Evolutionary conservation across 2,797 vertebrate species (phyloP), one percentile per base, ranked within the genome.

Genomic region (Sebastes vulpes): DNA sequence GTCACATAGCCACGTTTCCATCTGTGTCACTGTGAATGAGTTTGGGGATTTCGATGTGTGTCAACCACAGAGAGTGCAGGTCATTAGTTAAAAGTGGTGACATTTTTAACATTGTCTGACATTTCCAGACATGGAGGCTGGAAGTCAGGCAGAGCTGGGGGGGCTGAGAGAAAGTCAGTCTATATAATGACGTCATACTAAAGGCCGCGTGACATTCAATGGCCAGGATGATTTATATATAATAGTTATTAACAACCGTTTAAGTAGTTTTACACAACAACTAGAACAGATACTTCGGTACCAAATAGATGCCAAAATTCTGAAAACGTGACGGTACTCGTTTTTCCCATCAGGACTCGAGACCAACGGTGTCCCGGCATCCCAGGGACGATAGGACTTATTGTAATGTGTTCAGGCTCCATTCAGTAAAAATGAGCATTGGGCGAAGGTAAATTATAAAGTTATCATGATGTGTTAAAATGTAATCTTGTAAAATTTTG

Each of bases 311-410:
- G 42, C 42, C 0, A 0, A 18, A 46, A 46, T 16, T 46, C 16
- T 46, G 42, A 46, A 42, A 46, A 7, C 3, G 6, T 46, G 42
- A 46, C 6, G 0, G 6, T 7, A 46, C 42, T 46, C 0, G 14
- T 42, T 42, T 38, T 42, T 42, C 38, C 16, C 42, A 46, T 16
- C 42, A 7, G 42, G 16, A 7, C 6, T 46, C 0, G 42, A 16
- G 42, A 46, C 16, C 42, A 0, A 18, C 0, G 42, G 14, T 0
- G 6, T 42, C 38, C 12, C 0, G 14, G 14, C 6, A 3, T 16
- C 14, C 14, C 38, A 42, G 14, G 14, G 6, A 16, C 6, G 14
- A 42, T 42, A 42, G 38, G 38, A 42, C 38, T 42, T 16, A 42
- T 16, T 42, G 14, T 42, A 14, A 42, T 42, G 38, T 14, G 3